Evolutionary conservation across 2,797 vertebrate genomes (phyloP).

Genomic region (Macroramphosus scolopax): DNA sequence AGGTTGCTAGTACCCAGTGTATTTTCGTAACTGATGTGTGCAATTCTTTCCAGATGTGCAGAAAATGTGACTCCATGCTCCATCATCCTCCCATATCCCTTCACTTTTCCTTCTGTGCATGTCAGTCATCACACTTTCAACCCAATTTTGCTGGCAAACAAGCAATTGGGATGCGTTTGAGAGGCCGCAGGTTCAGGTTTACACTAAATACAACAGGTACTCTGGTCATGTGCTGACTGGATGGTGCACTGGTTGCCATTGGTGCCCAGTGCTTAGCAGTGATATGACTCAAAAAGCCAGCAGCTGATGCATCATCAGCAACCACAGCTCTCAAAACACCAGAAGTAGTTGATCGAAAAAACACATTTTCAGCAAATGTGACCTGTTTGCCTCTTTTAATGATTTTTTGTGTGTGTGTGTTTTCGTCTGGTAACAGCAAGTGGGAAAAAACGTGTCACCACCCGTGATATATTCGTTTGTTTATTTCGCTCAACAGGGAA

Average conservation of each 20-base stretch:
- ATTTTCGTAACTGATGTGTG: conserved; percentile 24
- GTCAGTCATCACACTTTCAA: conserved; percentile 28
- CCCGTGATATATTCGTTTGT: conserved; percentile 44
- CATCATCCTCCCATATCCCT: conserved; percentile 22
- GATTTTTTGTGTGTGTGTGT: conserved; percentile 7
- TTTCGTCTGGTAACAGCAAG: conserved; percentile 22
- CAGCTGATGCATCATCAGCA: conserved; percentile 20
- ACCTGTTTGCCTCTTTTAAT: conserved; percentile 9
- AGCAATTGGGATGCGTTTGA: too few relatives aligned
- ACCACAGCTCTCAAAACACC: too few relatives aligned
- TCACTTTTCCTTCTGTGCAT: conserved; percentile 5
- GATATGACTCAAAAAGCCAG: conserved; percentile 21
- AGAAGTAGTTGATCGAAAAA: conserved; percentile 5
- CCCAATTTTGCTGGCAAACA: too few relatives aligned
- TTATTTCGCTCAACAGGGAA: conserved; percentile 57
- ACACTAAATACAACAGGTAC: conserved; percentile 23
- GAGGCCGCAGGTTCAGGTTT: background rate
- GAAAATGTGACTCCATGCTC: conserved; percentile 20
- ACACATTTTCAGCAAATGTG: conserved; percentile 18
- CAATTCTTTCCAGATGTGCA: conserved; percentile 49
- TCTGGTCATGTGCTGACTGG: conserved; percentile 15
- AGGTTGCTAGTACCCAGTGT: conserved; percentile 28
- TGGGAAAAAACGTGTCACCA: conserved; percentile 20
- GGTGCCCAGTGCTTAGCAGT: conserved; percentile 8
- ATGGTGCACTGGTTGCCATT: conserved; percentile 15